Base-by-base conservation (phyloP, 1,140 invertebrate genomes). In the Vanessa tameamea region DNA sequence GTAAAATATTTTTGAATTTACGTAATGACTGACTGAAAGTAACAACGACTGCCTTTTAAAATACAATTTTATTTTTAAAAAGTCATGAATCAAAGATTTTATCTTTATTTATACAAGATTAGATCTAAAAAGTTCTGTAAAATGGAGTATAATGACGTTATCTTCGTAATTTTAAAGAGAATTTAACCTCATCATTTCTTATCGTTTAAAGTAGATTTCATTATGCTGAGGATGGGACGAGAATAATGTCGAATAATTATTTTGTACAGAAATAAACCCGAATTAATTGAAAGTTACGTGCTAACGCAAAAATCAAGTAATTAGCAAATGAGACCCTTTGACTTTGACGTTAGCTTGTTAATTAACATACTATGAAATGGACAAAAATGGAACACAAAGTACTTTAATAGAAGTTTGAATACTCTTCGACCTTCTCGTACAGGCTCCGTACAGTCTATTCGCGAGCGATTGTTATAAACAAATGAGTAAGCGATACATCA, bases 321-420 rank as follows among this genome's bases (percentile, higher is more conserved):
- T 71, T 71, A 64, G 47, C 14, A 71, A 71, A 43, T 61, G 23
- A 43, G 59, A 55, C 23, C 69, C 26, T 70, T 64, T 70, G 59
- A 50, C 48, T 70, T 70, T 50, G 47, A 16, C 23, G 59, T 15
- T 23, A 61, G 67, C 37, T 69, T 26, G 47, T 47, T 70, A 64
- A 70, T 70, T 61, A 16, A 50, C 16, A 48, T 59, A 43, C 3
- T 63, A 11, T 47, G 26, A 70, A 70, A 70, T 70, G 26, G 51
- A 23, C 47, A 12, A 65, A 37, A 43, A 16, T 20, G 64, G 48
- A 50, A 50, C 15, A 50, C 15, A 50, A 50, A 50, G 47, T 50
- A 15, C 15, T 50, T 50, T 50, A 50, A 15, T 50, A 50, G 12
- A 3, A 13, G 47, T 50, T 50, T 50, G 47, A 50, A 50, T 50